These are phyloP conservation scores for Stegostoma tigrinum DNA, from an alignment of 2,113 vertebrate species.

Conservation along the genomic window DNA sequence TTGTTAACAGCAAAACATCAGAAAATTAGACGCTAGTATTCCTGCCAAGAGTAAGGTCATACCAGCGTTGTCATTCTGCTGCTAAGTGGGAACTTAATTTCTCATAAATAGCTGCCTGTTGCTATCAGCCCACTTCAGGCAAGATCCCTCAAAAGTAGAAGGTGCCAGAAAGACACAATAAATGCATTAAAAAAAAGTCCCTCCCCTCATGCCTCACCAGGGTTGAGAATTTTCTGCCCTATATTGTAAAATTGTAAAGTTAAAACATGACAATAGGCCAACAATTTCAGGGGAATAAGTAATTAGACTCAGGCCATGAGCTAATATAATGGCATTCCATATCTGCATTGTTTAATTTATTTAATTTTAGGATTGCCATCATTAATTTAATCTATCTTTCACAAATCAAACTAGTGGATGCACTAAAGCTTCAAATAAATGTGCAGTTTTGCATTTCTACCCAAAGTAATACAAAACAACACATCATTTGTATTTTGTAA, in stretches of 20 bases:
- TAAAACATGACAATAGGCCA: background rate
- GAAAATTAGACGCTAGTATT: background rate
- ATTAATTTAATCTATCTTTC: background rate
- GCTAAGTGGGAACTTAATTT: too few species aligned
- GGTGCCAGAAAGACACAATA: too few species aligned
- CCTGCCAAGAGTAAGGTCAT: too few species aligned
- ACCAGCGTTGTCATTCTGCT: too few species aligned
- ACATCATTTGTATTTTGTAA: conserved; percentile 39
- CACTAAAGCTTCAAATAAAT: background rate
- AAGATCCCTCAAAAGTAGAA: too few species aligned
- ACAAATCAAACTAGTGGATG: background rate
- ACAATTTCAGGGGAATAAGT: background rate
- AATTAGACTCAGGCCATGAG: background rate
- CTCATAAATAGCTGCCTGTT: too few species aligned
- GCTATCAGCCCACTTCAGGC: too few species aligned
- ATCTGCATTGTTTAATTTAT: background rate
- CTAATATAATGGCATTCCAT: background rate
- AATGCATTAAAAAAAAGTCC: too few species aligned
- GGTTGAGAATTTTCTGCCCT: background rate
- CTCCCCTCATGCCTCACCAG: background rate
- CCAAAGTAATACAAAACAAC: conserved; percentile 40
- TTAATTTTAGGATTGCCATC: background rate
- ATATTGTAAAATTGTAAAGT: background rate
- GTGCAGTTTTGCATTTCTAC: conserved; percentile 40
- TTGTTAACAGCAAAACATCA: background rate